Conservation (phyloP, 2,113 vertebrate genomes). For the Sceloporus undulatus region DNA sequence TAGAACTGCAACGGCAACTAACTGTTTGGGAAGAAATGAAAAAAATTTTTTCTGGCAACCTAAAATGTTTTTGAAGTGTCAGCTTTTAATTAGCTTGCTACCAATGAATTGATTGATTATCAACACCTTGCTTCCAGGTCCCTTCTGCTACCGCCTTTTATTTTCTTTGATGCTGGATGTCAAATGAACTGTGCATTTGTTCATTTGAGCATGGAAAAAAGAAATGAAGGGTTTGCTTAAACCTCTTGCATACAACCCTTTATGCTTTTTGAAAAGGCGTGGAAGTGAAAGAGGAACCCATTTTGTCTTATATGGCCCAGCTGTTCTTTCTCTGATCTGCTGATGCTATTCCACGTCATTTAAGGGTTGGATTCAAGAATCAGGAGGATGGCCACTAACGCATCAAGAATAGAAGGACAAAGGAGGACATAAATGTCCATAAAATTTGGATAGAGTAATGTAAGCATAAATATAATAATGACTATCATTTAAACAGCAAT, state of each 20-base stretch:
- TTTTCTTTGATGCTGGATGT: background rate
- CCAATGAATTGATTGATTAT: slow-evolving; percentile 20
- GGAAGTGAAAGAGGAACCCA: too few relatives aligned
- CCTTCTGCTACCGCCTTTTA: background rate
- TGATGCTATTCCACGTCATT: slow-evolving; percentile 12
- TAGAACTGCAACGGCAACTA: background rate
- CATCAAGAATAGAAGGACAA: background rate
- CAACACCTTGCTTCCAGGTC: background rate
- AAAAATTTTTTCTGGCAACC: background rate
- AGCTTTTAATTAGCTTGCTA: slow-evolving; percentile 30
- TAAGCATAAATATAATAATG: background rate
- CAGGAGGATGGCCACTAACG: background rate
- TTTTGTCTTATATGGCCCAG: too few relatives aligned
- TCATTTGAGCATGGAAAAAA: background rate
- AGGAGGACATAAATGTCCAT: background rate
- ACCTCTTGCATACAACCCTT: fast-evolving
- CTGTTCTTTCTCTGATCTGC: background rate
- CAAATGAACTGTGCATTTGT: fast-evolving
- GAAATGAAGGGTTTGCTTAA: background rate
- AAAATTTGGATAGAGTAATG: background rate
- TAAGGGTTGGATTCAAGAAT: background rate
- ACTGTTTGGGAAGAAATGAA: background rate
- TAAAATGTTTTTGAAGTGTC: slow-evolving; percentile 17
- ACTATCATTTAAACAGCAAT: too few relatives aligned
- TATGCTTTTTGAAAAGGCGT: fast-evolving